These are phyloP conservation scores for Anolis apletophallus DNA, from an alignment of 2,797 vertebrate genomes.

Conservation along the genomic window DNA sequence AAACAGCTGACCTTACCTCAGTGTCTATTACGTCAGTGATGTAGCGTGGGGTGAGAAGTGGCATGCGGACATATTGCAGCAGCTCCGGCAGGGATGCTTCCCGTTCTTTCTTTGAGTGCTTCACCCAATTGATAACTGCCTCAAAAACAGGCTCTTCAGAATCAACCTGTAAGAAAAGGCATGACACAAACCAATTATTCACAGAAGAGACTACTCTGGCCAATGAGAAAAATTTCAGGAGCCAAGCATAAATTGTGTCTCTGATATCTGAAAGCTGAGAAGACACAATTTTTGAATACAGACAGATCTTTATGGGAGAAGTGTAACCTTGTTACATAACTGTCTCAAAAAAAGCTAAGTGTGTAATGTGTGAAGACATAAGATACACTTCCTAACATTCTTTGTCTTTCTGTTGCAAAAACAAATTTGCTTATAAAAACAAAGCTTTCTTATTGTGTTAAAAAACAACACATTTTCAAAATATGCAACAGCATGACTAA, in stretches of 20 bases:
- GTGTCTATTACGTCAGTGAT: constrained; percentile 97
- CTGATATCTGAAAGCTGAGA: not conserved
- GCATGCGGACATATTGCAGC: constrained; percentile 96
- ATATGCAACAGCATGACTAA: not conserved
- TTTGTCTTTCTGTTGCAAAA: not conserved
- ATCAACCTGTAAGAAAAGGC: constrained; percentile 85
- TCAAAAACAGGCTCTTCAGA: constrained; percentile 98
- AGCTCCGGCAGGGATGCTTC: constrained; percentile 91
- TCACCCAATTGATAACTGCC: constrained; percentile 97
- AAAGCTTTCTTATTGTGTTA: not conserved
- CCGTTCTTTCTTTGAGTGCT: constrained; percentile 92
- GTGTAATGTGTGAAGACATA: not conserved
- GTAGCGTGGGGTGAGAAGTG: constrained; percentile 95
- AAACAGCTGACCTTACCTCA: constrained; percentile 82
- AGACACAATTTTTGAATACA: not conserved
- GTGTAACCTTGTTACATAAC: not conserved
- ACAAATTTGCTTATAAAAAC: not conserved
- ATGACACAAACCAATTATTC: not conserved
- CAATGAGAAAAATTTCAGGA: not conserved
- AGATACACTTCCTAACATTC: not conserved
- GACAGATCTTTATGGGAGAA: not conserved
- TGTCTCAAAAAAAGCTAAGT: not conserved
- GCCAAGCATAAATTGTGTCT: not conserved
- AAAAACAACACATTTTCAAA: not conserved
- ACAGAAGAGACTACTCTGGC: rapidly evolving